These are phyloP conservation scores for Hyles euphorbiae DNA, from an alignment of 1,140 invertebrate genomes.

Conservation along the genomic window DNA sequence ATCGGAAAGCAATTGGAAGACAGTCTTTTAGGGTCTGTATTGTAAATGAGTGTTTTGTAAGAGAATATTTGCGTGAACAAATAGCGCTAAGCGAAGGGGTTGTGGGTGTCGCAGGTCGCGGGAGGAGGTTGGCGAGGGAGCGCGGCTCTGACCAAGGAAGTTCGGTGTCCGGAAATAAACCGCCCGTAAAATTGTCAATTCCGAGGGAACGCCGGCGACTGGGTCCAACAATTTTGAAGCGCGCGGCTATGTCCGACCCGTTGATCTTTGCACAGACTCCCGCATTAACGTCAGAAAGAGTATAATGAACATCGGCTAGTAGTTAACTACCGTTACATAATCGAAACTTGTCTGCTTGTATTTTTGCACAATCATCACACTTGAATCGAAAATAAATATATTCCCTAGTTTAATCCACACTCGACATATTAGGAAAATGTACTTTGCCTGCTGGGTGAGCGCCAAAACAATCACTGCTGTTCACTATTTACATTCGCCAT, in stretches of 20 bases:
- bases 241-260: constrained; percentile 23
- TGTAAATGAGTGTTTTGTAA: too few species aligned
- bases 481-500: constrained; percentile 46
- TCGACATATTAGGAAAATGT: constrained; percentile 46
- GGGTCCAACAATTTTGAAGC: constrained; percentile 57
- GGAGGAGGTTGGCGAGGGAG: constrained; percentile 31
- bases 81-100: constrained; percentile 28
- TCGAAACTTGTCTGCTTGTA: too few species aligned
- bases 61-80: constrained; percentile 17
- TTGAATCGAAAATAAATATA: background rate
- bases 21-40: too few species aligned
- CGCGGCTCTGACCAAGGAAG: constrained; percentile 54
- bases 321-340: too few species aligned
- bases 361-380: too few species aligned
- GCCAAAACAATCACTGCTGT: constrained; percentile 71
- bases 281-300: background rate
- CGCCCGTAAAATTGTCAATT: constrained; percentile 80
- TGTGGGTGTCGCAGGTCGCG: constrained; percentile 19
- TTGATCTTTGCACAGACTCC: constrained; percentile 12
- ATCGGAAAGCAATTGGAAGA: background rate
- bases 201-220: constrained; percentile 63
- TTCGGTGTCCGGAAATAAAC: constrained; percentile 76
- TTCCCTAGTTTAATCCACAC: constrained; percentile 11
- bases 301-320: too few species aligned
- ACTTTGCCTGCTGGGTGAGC: constrained; percentile 56